These are phyloP conservation scores for Platypus cylindrus DNA, from an alignment of 2,888 invertebrate genomes.

Conservation along the genomic window DNA sequence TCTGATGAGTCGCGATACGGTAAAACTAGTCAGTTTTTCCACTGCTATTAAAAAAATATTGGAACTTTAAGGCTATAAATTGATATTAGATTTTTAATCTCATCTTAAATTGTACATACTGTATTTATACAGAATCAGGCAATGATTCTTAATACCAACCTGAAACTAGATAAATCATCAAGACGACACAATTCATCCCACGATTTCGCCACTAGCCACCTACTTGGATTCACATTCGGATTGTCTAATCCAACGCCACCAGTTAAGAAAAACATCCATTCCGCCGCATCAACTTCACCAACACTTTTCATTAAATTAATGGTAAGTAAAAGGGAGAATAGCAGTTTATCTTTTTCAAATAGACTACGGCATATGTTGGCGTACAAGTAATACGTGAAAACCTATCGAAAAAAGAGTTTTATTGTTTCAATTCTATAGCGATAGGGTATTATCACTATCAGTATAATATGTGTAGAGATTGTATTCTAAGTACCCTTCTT, in stretches of 20 bases:
- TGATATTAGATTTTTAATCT: no score
- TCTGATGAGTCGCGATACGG: no score
- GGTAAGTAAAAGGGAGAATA: slow-evolving; percentile 68
- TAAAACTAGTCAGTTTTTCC: no score
- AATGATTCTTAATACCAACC: no score
- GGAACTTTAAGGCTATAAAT: no score
- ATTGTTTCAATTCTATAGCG: neutral
- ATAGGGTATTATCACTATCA: neutral
- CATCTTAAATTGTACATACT: no score
- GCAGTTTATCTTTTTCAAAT: slow-evolving; percentile 88
- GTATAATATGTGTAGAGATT: neutral
- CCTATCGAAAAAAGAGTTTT: slow-evolving; percentile 30
- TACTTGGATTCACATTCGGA: slow-evolving; percentile 52
- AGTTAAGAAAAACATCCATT: slow-evolving; percentile 80
- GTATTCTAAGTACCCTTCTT: slow-evolving; percentile 35
- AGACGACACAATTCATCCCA: slow-evolving; percentile 71
- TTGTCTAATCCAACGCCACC: slow-evolving; percentile 74
- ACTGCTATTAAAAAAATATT: no score
- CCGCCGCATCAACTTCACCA: slow-evolving; percentile 43
- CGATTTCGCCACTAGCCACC: slow-evolving; percentile 56
- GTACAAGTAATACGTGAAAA: slow-evolving; percentile 83
- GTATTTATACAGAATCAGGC: no score
- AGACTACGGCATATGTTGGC: slow-evolving; percentile 85
- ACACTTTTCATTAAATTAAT: slow-evolving; percentile 55
- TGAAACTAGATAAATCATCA: slow-evolving; percentile 39